Evolutionary conservation across 2,797 vertebrate species (phyloP).

Genomic region (Eidolon dupreanum): DNA sequence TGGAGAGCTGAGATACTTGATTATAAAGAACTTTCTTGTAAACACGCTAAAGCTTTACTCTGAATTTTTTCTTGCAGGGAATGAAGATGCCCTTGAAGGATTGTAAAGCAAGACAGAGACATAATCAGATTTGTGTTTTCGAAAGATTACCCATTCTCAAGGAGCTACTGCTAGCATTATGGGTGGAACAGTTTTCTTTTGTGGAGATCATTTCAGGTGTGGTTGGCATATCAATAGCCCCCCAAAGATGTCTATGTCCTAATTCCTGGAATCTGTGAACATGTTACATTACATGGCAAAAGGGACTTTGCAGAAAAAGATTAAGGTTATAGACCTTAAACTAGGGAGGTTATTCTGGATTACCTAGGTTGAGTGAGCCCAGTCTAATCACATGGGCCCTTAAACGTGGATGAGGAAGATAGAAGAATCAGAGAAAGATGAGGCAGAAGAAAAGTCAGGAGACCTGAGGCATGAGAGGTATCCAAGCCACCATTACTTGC

Average conservation of each 20-base stretch:
- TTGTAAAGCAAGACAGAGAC: background rate
- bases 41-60: background rate
- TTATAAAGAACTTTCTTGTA: background rate
- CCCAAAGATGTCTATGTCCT: background rate
- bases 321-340: background rate
- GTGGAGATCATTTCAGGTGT: background rate
- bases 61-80: background rate
- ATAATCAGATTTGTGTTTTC: background rate
- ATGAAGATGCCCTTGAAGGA: background rate
- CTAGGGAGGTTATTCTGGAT: background rate
- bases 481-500: background rate
- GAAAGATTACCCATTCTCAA: constrained; percentile 33
- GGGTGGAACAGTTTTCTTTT: background rate
- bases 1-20: background rate
- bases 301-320: background rate
- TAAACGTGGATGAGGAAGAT: background rate
- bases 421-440: background rate
- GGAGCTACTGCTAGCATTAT: background rate
- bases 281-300: background rate
- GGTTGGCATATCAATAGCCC: background rate
- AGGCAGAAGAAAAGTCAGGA: background rate
- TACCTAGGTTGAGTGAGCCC: background rate
- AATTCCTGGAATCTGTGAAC: background rate
- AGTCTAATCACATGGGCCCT: background rate
- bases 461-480: background rate